Conservation (phyloP, 2,797 vertebrate species). For the Knipowitschia caucasica region DNA sequence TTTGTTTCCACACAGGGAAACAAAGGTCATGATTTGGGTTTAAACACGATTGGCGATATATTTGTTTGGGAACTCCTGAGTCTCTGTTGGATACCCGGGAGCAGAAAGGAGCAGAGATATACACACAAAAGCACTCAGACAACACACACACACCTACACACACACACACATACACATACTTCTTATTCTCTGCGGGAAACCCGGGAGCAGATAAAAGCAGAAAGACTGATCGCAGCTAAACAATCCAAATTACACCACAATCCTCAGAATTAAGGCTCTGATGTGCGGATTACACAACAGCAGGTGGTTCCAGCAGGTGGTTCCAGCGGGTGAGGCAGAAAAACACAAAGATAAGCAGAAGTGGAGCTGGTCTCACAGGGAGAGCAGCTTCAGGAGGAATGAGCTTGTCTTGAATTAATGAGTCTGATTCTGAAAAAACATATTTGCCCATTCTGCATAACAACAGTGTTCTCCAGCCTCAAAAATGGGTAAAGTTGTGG, state of each 20-base stretch:
- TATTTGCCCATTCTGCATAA: no score
- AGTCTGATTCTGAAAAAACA: no score
- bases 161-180: no score
- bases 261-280: slow-evolving; percentile 28
- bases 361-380: slow-evolving; percentile 5
- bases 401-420: neutral
- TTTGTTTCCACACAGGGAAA: slow-evolving; percentile 1
- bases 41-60: neutral
- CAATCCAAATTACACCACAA: slow-evolving; percentile 16
- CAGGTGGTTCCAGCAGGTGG: slow-evolving; percentile 50
- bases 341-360: slow-evolving; percentile 13
- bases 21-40: slow-evolving; percentile 17
- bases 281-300: slow-evolving; percentile 32
- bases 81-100: neutral
- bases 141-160: no score
- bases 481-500: no score
- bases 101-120: slow-evolving; percentile 16
- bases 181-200: no score
- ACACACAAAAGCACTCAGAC: no score
- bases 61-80: slow-evolving; percentile 22
- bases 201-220: slow-evolving; percentile 11
- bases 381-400: neutral
- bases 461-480: no score
- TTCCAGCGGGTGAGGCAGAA: slow-evolving; percentile 6
- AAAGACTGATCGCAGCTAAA: no score